phyloP scores from a whole-genome alignment of 2,888 invertebrate species.

The Epicampocera succincta region DNA sequence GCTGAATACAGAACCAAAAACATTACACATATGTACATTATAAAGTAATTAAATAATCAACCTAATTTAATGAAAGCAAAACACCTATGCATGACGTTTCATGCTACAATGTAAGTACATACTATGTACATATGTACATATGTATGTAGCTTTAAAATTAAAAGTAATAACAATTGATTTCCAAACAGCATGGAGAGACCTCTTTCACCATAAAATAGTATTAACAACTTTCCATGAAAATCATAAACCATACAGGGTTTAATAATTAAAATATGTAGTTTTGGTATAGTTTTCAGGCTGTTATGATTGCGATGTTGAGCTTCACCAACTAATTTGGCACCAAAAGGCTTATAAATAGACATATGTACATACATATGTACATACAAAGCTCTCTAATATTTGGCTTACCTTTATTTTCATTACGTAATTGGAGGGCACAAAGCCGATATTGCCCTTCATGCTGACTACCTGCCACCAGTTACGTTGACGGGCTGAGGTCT shows the following conservation, averaged over 20 bases:
- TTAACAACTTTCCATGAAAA: constrained; percentile 27
- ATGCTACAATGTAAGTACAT: constrained; percentile 14
- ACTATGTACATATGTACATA: background rate
- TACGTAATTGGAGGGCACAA: constrained; percentile 94
- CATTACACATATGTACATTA: background rate
- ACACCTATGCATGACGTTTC: constrained; percentile 53
- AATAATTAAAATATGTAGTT: constrained; percentile 43
- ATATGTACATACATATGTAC: too few relatives aligned
- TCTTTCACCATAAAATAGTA: constrained; percentile 14
- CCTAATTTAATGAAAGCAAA: constrained; percentile 45
- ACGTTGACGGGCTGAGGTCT: constrained; percentile 88
- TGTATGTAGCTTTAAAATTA: constrained; percentile 6
- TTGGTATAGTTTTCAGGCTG: background rate
- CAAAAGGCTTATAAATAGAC: background rate
- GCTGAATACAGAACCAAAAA: background rate
- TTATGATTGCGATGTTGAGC: constrained; percentile 20
- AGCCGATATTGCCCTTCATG: constrained; percentile 90
- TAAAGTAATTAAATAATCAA: constrained; percentile 56
- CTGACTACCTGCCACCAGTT: constrained; percentile 96
- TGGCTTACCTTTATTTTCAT: constrained; percentile 87
- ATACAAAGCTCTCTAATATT: constrained; percentile 8
- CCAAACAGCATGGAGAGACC: constrained; percentile 36
- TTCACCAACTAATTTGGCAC: background rate
- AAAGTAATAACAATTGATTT: constrained; percentile 44
- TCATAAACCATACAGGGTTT: constrained; percentile 17